Conservation (phyloP, 2,113 vertebrate genomes). For the Proterorhinus semilunaris region DNA sequence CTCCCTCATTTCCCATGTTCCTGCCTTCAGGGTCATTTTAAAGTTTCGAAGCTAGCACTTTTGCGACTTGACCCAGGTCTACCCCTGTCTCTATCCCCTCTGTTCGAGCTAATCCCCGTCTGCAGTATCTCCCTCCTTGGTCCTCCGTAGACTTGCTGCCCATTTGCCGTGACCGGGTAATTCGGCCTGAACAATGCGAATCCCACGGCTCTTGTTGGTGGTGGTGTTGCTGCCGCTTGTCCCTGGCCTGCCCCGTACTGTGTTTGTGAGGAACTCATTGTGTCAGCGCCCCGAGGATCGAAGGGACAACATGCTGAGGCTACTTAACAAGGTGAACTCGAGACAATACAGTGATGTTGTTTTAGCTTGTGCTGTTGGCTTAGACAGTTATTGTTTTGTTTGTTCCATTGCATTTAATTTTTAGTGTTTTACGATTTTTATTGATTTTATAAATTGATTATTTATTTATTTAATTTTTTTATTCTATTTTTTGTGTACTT, state of each 20-base stretch:
- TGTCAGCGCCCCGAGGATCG: conserved; percentile 35
- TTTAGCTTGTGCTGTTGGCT: conserved; percentile 16
- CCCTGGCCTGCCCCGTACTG: conserved; percentile 6
- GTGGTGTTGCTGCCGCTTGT: conserved; percentile 1
- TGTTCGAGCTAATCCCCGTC: conserved; percentile 48
- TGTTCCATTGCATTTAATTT: not conserved
- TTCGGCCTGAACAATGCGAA: conserved; percentile 45
- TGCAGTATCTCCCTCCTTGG: conserved; percentile 29
- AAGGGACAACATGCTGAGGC: conserved; percentile 13
- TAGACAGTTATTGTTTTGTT: conserved; percentile 29
- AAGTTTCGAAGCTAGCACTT: conserved; percentile 36
- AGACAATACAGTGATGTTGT: conserved; percentile 36
- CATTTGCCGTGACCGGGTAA: conserved; percentile 44
- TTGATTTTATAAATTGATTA: too few relatives aligned
- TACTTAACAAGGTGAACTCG: conserved; percentile 58
- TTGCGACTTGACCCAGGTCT: conserved; percentile 39
- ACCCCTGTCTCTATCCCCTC: conserved; percentile 26
- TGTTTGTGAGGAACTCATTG: conserved; percentile 44
- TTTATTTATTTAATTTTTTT: too few relatives aligned
- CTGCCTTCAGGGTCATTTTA: conserved; percentile 8
- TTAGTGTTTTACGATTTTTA: too few relatives aligned
- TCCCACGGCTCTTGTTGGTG: conserved; percentile 30
- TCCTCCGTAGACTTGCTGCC: conserved; percentile 32
- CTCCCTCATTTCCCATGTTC: conserved; percentile 1
- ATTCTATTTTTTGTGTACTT: too few relatives aligned